Evolutionary conservation across 2,888 invertebrate species (phyloP), one percentile per base, ranked within the genome.

Genomic region (Aethes cnicana): DNA sequence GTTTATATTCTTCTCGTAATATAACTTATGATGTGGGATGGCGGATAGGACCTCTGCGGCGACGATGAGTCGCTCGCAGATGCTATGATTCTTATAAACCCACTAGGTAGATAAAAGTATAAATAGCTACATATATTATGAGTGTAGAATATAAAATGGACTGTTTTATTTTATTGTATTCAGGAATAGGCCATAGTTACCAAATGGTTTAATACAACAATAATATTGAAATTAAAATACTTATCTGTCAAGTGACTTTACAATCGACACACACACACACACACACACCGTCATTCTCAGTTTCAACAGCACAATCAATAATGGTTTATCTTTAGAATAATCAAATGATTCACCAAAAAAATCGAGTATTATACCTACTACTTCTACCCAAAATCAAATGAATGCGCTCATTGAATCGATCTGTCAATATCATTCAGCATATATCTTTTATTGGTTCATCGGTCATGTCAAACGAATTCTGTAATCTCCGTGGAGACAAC

Each of bases 1-100:
- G 78, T 66, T 65, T 37, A 36, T 36, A 23, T 37, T 32, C 28
- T 11, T 17, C 37, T 46, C 37, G 39, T 25, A 50, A 26, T 33
- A 50, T 43, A 37, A n/a, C n/a, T n/a, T n/a, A n/a, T n/a, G n/a
- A n/a, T n/a, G n/a, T 37, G 28, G 8, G 8, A 23, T 21, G 11
- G 20, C 16, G 14, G 11, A 42, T 9, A 17, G 23, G 32, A 50
- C 36, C 30, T 46, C 30, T 36, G 4, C 1, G 11, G 28, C n/a
- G n/a, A 42, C 8, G 8, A 28, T 42, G 17, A 42, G n/a, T n/a
- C n/a, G n/a, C n/a, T n/a, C n/a, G n/a, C n/a, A n/a, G n/a, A n/a
- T n/a, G n/a, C n/a, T n/a, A n/a, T n/a, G n/a, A 26, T 26, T 26
- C 3, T 9, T 9, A 26, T 4, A 26, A 9, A 26, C 9, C 26